A percentile compares a stretch with the other conserved stretches of the same genome.
These are phyloP conservation scores for Heliconius hewitsoni DNA, from an alignment of 1,140 invertebrate species.

Conservation along the genomic window DNA sequence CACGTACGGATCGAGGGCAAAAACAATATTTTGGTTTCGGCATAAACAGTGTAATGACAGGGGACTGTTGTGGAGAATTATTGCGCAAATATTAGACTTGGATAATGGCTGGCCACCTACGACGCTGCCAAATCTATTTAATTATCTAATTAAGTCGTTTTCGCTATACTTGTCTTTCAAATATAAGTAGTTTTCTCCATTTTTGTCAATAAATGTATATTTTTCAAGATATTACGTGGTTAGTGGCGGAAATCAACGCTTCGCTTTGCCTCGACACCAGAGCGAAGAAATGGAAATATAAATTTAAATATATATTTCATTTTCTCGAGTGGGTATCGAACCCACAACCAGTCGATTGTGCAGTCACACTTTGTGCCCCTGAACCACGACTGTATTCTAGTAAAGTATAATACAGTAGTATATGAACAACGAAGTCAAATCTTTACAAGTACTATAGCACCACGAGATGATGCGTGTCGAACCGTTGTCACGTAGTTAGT, in stretches of 20 bases:
- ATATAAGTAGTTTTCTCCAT: no score
- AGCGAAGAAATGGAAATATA: no score
- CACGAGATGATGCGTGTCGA: not conserved
- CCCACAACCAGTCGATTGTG: no score
- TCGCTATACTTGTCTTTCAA: no score
- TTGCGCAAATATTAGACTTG: conserved; percentile 7
- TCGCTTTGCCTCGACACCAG: no score
- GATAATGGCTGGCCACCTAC: conserved; percentile 1
- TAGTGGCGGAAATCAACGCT: no score
- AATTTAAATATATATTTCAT: no score
- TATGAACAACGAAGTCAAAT: not conserved
- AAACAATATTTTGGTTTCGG: conserved; percentile 14
- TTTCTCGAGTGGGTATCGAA: no score
- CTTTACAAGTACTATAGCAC: not conserved
- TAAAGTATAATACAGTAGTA: not conserved
- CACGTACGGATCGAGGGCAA: not conserved
- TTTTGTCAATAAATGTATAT: not conserved
- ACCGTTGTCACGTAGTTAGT: conserved; percentile 2
- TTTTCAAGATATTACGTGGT: not conserved
- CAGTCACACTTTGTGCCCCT: no score
- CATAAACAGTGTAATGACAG: conserved; percentile 6
- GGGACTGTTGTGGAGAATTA: not conserved
- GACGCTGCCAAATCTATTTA: not conserved
- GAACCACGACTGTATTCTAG: no score
- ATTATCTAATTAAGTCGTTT: no score